Evolutionary conservation across 1,140 invertebrate genomes (phyloP).

Genomic region (Drosophila biarmipes): DNA sequence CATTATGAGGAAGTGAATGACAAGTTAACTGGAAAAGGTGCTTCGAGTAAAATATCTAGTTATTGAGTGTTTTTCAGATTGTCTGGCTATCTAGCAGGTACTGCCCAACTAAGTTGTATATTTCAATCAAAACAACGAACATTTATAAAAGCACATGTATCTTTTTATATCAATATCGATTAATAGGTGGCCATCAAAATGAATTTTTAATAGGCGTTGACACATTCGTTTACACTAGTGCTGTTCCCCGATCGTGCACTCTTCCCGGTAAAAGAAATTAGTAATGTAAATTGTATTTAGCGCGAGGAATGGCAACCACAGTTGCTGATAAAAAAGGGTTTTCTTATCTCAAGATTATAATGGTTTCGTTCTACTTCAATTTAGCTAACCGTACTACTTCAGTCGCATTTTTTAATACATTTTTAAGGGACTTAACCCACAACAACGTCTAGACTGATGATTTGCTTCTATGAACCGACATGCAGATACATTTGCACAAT

Average conservation of each 20-base stretch:
- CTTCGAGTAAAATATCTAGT: background rate
- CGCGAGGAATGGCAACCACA: background rate
- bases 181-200: background rate
- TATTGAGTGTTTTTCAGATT: too few relatives aligned
- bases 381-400: background rate
- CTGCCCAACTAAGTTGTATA: too few relatives aligned
- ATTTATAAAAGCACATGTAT: background rate
- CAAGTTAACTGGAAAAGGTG: conserved; percentile 6
- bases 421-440: too few relatives aligned
- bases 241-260: background rate
- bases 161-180: background rate
- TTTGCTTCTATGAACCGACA: conserved; percentile 9
- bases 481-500: conserved; percentile 53
- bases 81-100: too few relatives aligned
- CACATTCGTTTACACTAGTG: conserved; percentile 15
- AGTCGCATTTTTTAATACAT: background rate
- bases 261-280: conserved; percentile 29
- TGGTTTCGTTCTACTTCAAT: background rate
- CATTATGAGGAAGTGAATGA: conserved; percentile 34
- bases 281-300: conserved; percentile 21
- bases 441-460: conserved; percentile 20
- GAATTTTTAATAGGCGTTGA: conserved; percentile 5
- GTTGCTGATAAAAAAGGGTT: conserved; percentile 9
- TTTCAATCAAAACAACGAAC: too few relatives aligned
- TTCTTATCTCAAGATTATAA: conserved; percentile 17